A percentile compares a stretch with the other conserved stretches of the same genome.
These are phyloP conservation scores for Oostethus manadensis DNA, from an alignment of 2,113 vertebrate genomes.

Conservation along the genomic window DNA sequence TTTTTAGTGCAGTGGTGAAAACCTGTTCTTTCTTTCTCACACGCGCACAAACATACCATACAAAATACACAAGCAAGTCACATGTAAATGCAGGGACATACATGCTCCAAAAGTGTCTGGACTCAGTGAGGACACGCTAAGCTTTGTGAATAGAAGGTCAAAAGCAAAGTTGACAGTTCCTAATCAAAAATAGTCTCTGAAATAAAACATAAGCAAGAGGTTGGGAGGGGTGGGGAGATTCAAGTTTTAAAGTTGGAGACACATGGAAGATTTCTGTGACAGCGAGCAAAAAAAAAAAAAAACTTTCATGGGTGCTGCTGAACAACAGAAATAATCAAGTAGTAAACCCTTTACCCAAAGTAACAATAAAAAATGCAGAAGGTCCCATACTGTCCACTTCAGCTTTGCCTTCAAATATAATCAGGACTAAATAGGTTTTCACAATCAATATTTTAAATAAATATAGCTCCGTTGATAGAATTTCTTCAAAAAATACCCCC, in stretches of 20 bases:
- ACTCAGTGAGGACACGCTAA: constrained; percentile 55
- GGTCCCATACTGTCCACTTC: constrained; percentile 27
- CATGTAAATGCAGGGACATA: constrained; percentile 52
- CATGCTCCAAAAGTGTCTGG: constrained; percentile 62
- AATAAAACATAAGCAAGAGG: constrained; percentile 26
- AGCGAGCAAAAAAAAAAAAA: constrained; percentile 9
- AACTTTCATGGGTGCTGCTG: constrained; percentile 36
- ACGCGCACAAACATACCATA: constrained; percentile 8
- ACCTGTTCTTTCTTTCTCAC: constrained; percentile 26
- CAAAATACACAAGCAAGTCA: constrained; percentile 54
- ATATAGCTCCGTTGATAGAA: constrained; percentile 54
- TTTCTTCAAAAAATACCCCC: constrained; percentile 34
- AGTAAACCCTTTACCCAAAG: constrained; percentile 6
- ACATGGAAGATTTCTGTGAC: constrained; percentile 52
- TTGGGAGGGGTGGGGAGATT: constrained; percentile 19
- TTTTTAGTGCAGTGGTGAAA: constrained; percentile 75
- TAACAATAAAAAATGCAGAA: constrained; percentile 7
- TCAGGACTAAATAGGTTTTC: constrained; percentile 48
- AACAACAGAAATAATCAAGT: constrained; percentile 26
- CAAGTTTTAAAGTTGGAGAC: constrained; percentile 57
- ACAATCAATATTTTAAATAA: constrained; percentile 63
- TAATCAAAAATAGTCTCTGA: constrained; percentile 22
- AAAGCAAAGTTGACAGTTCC: constrained; percentile 46
- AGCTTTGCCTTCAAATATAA: constrained; percentile 47
- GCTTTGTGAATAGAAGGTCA: constrained; percentile 47